Conservation (phyloP, 2,888 invertebrate genomes). For the Diachrysia chrysitis region DNA sequence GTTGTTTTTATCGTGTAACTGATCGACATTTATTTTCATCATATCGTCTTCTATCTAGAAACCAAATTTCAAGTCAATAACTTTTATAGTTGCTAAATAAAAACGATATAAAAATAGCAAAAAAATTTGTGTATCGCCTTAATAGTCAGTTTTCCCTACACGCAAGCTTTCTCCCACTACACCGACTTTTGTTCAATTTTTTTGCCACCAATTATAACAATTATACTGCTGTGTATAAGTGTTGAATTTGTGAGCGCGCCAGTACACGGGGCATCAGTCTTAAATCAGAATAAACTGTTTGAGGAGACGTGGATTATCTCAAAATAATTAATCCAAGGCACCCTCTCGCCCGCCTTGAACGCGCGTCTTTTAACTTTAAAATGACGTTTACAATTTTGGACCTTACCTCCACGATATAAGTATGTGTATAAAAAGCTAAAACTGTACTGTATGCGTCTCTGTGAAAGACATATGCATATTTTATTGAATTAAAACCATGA, state of each 20-base stretch:
- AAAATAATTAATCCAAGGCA: not conserved
- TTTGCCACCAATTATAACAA: slow-evolving; percentile 8
- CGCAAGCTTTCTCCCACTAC: not conserved
- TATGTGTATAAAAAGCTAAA: slow-evolving; percentile 16
- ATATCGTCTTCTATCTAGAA: no score
- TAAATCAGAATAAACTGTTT: not conserved
- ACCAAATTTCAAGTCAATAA: no score
- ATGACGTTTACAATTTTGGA: slow-evolving; percentile 11
- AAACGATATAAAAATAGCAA: no score
- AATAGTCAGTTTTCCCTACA: no score
- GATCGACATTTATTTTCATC: no score
- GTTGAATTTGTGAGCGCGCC: slow-evolving; percentile 4
- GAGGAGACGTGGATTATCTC: not conserved
- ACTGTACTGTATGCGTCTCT: slow-evolving; percentile 10
- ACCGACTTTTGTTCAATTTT: not conserved
- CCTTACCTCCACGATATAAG: slow-evolving; percentile 13
- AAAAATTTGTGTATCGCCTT: no score
- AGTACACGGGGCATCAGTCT: slow-evolving; percentile 2
- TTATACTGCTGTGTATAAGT: slow-evolving; percentile 19
- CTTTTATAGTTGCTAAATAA: no score
- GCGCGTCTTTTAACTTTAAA: not conserved
- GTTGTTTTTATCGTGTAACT: no score
- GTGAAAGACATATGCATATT: slow-evolving; percentile 9
- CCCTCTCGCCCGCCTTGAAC: not conserved
- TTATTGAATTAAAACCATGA: slow-evolving; percentile 16